These are phyloP conservation scores for Potamarius usumacintae DNA, from an alignment of 2,113 vertebrate species.

Conservation along the genomic window DNA sequence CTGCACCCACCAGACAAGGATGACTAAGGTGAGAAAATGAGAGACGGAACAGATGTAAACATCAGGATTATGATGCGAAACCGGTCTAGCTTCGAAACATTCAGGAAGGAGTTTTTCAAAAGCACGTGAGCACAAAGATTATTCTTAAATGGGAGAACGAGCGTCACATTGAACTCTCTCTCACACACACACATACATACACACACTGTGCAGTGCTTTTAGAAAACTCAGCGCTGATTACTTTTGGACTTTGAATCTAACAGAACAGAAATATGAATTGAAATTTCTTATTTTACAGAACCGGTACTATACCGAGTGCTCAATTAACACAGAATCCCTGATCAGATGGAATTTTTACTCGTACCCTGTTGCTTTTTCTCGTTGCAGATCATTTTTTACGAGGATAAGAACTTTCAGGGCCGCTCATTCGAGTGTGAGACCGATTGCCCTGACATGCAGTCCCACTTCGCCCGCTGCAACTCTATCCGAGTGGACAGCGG, in stretches of 20 bases:
- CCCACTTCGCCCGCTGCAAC: slow-evolving; percentile 64
- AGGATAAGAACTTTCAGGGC: slow-evolving; percentile 74
- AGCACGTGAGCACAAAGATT: not conserved
- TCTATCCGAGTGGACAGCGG: slow-evolving; percentile 65
- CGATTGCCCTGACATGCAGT: slow-evolving; percentile 68
- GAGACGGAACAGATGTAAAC: not conserved
- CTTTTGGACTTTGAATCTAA: not conserved
- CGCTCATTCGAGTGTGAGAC: slow-evolving; percentile 72
- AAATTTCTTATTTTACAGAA: not conserved
- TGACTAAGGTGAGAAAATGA: slow-evolving; percentile 47
- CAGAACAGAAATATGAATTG: not conserved
- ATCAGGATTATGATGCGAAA: not conserved
- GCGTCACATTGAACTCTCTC: not conserved
- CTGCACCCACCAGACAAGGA: slow-evolving; percentile 24
- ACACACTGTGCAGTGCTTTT: not conserved
- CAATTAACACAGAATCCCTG: too few relatives aligned
- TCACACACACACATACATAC: not conserved
- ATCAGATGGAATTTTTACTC: too few relatives aligned
- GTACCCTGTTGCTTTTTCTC: not conserved
- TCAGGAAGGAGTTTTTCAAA: not conserved
- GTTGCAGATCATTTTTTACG: slow-evolving; percentile 69
- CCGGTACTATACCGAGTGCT: not conserved
- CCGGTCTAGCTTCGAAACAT: not conserved
- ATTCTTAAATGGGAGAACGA: not conserved
- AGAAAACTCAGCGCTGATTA: not conserved